Percentiles rank a stretch among this genome's conserved stretches.
Evolutionary conservation across 2,888 invertebrate species (phyloP).

Genomic region (Aleiodes alternator): DNA sequence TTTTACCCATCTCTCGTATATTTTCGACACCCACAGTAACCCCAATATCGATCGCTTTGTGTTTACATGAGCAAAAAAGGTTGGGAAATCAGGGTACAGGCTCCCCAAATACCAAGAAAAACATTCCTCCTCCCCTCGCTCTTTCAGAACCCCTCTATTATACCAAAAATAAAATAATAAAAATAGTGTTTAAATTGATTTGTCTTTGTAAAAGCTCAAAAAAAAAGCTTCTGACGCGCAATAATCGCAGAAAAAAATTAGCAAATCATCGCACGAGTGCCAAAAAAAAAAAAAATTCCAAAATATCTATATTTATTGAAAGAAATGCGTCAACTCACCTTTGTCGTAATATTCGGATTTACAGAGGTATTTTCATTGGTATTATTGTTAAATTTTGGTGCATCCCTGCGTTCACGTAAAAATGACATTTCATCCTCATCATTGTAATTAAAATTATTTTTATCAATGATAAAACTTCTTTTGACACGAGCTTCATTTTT

Average conservation of each 20-base stretch:
- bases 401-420: constrained; percentile 64
- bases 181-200: background rate
- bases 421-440: constrained; percentile 63
- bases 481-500: constrained; percentile 46
- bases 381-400: constrained; percentile 47
- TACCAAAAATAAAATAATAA: background rate
- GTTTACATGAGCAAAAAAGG: background rate
- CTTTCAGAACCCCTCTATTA: background rate
- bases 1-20: background rate
- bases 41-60: constrained; percentile 13
- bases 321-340: constrained; percentile 59
- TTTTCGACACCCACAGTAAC: background rate
- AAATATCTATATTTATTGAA: background rate
- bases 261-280: background rate
- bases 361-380: constrained; percentile 29
- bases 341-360: constrained; percentile 67
- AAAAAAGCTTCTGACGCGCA: background rate
- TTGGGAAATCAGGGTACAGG: background rate
- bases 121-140: background rate
- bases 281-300: background rate
- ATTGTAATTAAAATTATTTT: constrained; percentile 45
- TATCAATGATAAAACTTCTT: constrained; percentile 61
- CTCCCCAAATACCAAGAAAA: constrained; percentile 9
- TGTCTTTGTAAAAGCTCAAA: background rate
- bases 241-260: background rate